These are phyloP conservation scores for Actias luna DNA, from an alignment of 2,888 invertebrate genomes.

Conservation along the genomic window DNA sequence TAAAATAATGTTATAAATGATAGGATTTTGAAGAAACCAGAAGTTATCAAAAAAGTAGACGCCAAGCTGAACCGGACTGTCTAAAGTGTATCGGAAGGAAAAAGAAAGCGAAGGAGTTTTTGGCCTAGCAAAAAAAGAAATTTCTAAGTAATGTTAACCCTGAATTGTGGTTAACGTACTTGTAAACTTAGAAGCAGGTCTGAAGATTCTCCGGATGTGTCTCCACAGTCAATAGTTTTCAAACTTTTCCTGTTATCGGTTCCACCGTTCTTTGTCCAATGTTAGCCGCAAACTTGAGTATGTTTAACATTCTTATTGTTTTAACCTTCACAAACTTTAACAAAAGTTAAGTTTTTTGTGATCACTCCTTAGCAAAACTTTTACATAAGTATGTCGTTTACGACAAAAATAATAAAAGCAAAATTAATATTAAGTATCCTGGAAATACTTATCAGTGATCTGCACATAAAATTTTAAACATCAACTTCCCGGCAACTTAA, in stretches of 20 bases:
- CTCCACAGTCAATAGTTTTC: conserved; percentile 38
- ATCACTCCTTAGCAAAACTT: background rate
- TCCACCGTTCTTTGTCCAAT: conserved; percentile 26
- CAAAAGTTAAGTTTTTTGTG: background rate
- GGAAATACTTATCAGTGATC: too few species aligned
- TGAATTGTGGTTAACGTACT: conserved; percentile 24
- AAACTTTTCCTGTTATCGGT: conserved; percentile 54
- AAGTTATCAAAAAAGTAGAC: too few species aligned
- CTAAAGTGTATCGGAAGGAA: background rate
- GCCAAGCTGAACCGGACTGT: too few species aligned
- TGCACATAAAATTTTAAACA: too few species aligned
- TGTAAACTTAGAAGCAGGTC: conserved; percentile 27
- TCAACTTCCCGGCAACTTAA: too few species aligned
- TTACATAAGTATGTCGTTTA: too few species aligned
- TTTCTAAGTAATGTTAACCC: background rate
- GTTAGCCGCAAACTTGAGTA: background rate
- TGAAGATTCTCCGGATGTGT: conserved; percentile 27
- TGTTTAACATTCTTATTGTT: background rate
- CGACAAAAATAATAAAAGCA: too few species aligned
- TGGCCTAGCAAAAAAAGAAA: background rate
- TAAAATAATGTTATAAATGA: too few species aligned
- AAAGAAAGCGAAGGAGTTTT: background rate
- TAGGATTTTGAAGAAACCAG: too few species aligned
- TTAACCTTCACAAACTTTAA: background rate
- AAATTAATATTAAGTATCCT: too few species aligned